phyloP scores from a whole-genome alignment of 2,888 invertebrate genomes.

The Plebejus anna region DNA sequence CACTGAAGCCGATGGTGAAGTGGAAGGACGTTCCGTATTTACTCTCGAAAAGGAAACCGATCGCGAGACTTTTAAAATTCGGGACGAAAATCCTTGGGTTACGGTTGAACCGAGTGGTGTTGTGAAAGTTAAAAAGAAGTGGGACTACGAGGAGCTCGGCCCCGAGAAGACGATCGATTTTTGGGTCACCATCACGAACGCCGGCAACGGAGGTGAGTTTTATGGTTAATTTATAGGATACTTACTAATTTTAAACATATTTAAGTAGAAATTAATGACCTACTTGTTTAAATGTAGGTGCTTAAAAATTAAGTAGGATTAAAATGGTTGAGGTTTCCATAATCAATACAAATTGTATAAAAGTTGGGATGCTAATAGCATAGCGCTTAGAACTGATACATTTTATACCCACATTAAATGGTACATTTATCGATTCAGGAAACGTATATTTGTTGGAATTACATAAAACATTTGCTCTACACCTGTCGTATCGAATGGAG shows the following conservation, averaged over 20 bases:
- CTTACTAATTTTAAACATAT: background rate
- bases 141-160: conserved; percentile 97
- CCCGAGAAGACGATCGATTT: conserved; percentile 97
- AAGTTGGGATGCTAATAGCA: background rate
- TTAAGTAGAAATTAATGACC: too few species aligned
- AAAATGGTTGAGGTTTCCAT: background rate
- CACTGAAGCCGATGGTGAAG: conserved; percentile 93
- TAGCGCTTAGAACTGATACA: background rate
- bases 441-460: background rate
- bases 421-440: background rate
- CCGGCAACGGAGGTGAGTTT: conserved; percentile 91
- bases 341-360: background rate
- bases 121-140: conserved; percentile 96
- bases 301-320: background rate
- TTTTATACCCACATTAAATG: background rate
- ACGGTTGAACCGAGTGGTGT: conserved; percentile 95
- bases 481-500: conserved; percentile 67
- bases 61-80: conserved; percentile 94
- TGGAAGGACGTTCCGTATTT: conserved; percentile 92
- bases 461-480: conserved; percentile 39
- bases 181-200: conserved; percentile 96
- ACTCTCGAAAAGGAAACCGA: conserved; percentile 95
- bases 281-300: background rate
- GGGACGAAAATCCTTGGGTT: conserved; percentile 96
- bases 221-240: background rate